Evolutionary conservation across 1,140 invertebrate genomes (phyloP), one percentile per base, ranked within the genome.

Genomic region (Anoplophora glabripennis): DNA sequence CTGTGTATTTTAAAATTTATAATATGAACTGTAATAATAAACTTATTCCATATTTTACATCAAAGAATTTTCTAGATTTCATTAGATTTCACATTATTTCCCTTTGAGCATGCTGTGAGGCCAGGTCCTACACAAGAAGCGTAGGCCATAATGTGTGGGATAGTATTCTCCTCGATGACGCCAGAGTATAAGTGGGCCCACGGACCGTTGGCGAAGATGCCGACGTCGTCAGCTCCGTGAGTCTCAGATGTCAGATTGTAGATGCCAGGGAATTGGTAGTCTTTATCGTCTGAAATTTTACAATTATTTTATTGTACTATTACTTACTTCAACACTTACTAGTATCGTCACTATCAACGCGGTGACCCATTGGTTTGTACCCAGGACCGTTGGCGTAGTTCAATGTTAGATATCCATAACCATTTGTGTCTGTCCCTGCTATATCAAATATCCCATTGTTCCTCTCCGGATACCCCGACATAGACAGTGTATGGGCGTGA

Each of bases 341-440:
- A 3, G 21, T 28, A 28, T 28, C 5, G 5, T 28, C 21, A 5
- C 21, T 28, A 5, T 5, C 5, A 5, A 3, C 2, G 5, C 70
- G 67, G 44, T 56, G 48, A 3, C 57, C 60, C 11, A 38, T 28
- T 1, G 58, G 46, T 53, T 58, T 75, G 59, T 80, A 81, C 3
- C 87, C 86, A 1, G 88, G 88, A 1, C 89, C 89, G 75, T 90
- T 90, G 8, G 86, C 84, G 69, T 92, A 91, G 1, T 80, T 81
- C 1, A 93, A 76, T 0, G 87, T 89, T 53, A 87, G 82, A 70
- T 88, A 90, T 0, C 85, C 83, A 60, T 85, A n/a, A 7, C 63
- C 52, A 79, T 85, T 44, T 75, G 75, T 45, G 14, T 51, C 68
- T 5, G 53, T 61, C 9, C 70, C 71, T 38, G 65, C 72, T n/a